A percentile compares a stretch with the other conserved stretches of the same genome.
Conservation (phyloP, 2,888 invertebrate genomes). For the Alloscopus bannaensis region DNA sequence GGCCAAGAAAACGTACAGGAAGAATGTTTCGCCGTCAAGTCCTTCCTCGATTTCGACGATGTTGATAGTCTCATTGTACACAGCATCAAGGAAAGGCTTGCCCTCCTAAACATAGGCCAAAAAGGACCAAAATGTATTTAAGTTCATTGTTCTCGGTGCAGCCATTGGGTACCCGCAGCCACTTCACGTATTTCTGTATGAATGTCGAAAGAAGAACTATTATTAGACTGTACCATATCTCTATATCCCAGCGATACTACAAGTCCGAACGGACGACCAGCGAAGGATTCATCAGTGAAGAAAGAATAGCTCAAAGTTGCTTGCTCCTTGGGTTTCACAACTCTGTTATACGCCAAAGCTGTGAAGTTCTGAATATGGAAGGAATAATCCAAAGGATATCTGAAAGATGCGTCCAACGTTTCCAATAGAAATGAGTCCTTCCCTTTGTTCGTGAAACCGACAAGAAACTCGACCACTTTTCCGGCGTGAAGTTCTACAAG, state of each 20-base stretch:
- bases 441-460: conserved; percentile 97
- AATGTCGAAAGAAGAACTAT: too few relatives aligned
- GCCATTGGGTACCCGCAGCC: too few relatives aligned
- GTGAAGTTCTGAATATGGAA: conserved; percentile 99
- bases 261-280: conserved; percentile 96
- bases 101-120: conserved; percentile 79
- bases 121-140: background rate
- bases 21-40: conserved; percentile 98
- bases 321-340: conserved; percentile 93
- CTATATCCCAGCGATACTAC: conserved; percentile 94
- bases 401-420: conserved; percentile 96
- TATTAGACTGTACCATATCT: conserved; percentile 80
- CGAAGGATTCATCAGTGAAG: conserved; percentile 96
- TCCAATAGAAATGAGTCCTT: conserved; percentile 93
- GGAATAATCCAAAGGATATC: conserved; percentile 98
- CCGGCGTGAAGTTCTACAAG: conserved; percentile 91
- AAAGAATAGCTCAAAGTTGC: conserved; percentile 97
- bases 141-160: too few relatives aligned
- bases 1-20: conserved; percentile 95
- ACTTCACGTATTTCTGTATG: too few relatives aligned
- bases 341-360: conserved; percentile 88
- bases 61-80: conserved; percentile 98
- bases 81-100: conserved; percentile 86
- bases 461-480: conserved; percentile 92
- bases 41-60: conserved; percentile 98